phyloP scores from a whole-genome alignment of 2,888 invertebrate species.

The Sympetrum striolatum region DNA sequence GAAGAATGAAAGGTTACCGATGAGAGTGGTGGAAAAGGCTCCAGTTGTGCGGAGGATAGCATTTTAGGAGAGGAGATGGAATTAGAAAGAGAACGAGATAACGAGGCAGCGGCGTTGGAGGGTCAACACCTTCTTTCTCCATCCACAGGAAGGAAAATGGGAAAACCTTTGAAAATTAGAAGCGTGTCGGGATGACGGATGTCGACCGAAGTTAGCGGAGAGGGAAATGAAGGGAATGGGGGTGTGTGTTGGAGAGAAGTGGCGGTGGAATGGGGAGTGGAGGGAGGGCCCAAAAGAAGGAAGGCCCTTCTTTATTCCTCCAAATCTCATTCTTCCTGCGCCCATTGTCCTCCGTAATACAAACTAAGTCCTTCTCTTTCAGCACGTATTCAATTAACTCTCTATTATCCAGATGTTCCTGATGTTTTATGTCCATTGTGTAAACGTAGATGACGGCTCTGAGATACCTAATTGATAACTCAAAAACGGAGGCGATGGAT shows the following conservation, averaged over 20 bases:
- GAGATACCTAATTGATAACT: not conserved
- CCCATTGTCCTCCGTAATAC: not conserved
- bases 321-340: not conserved
- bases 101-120: not conserved
- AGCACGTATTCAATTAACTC: slow-evolving; percentile 34
- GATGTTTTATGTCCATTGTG: slow-evolving; percentile 20
- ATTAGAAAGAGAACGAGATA: not conserved
- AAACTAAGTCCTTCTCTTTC: not conserved
- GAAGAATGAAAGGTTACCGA: not conserved
- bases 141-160: not conserved
- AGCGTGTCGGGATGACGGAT: slow-evolving; percentile 1
- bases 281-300: not conserved
- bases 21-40: not conserved
- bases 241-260: not conserved
- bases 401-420: slow-evolving; percentile 9
- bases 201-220: not conserved
- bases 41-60: not conserved
- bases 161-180: slow-evolving; percentile 27
- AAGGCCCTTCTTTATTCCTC: not conserved
- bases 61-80: not conserved
- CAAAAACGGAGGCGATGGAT: not conserved
- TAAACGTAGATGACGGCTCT: not conserved
- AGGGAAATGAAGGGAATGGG: not conserved
- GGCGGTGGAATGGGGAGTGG: not conserved
- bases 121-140: not conserved